Conservation (phyloP, 1,140 invertebrate genomes). For the Ceratina australensis region DNA sequence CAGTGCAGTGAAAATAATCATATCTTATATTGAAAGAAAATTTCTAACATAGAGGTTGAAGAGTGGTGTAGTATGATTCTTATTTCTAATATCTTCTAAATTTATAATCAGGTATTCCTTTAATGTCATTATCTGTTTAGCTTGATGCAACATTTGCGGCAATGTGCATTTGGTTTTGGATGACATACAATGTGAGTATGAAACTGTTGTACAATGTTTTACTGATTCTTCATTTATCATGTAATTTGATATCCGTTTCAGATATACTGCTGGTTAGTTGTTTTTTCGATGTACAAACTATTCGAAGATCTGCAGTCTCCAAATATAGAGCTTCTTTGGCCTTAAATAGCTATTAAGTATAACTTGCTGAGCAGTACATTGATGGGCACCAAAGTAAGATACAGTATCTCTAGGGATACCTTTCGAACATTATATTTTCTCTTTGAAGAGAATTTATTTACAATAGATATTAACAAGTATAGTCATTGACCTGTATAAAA, state of each 20-base stretch:
- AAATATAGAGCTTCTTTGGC: slow-evolving; percentile 91
- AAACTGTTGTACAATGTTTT: background rate
- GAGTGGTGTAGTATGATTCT: too few relatives aligned
- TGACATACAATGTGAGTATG: slow-evolving; percentile 89
- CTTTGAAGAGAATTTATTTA: slow-evolving; percentile 4
- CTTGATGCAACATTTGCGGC: slow-evolving; percentile 88
- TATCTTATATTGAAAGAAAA: too few relatives aligned
- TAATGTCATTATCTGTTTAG: slow-evolving; percentile 79
- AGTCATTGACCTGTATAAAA: too few relatives aligned
- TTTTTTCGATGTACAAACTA: slow-evolving; percentile 90
- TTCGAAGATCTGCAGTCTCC: slow-evolving; percentile 89
- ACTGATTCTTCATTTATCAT: background rate
- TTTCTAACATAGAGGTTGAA: too few relatives aligned
- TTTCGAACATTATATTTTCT: slow-evolving; percentile 5
- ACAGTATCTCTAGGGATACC: slow-evolving; percentile 37
- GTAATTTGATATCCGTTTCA: slow-evolving; percentile 77
- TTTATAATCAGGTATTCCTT: too few relatives aligned
- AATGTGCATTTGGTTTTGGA: slow-evolving; percentile 88
- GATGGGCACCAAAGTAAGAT: slow-evolving; percentile 61
- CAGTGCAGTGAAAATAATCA: too few relatives aligned
- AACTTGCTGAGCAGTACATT: slow-evolving; percentile 43
- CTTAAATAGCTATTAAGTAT: slow-evolving; percentile 69
- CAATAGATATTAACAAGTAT: background rate
- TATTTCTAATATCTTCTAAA: too few relatives aligned
- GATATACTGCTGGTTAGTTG: slow-evolving; percentile 92